Base-by-base conservation (phyloP, 2,113 vertebrate genomes). In the Microtus richardsoni region DNA sequence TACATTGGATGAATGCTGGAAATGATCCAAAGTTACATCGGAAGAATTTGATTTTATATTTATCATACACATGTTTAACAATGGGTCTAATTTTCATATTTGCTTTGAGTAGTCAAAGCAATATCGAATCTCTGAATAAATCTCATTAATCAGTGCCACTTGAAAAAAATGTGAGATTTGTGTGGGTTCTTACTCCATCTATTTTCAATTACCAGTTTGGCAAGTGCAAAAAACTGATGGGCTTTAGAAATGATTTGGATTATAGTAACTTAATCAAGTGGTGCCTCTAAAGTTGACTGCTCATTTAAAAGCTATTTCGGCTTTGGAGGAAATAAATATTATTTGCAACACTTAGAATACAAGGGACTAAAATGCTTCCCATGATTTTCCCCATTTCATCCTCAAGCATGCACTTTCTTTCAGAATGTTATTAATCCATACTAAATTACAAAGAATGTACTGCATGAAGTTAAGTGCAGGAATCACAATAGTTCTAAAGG, bases 211-310 rank as follows among this genome's bases (percentile, higher is more conserved):
- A 89, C 17, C 60, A 89, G 26, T 91, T 95, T 87, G 73, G 52
- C 89, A 96, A 93, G 87, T 95, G 83, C 83, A 62, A 95, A 95
- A 95, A 95, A 96, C 1, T 24, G 36, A 94, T 94, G 11, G 0
- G 54, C 92, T 84, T 94, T 97, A 89, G 87, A 94, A 83, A 89
- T 87, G 36, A 93, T 94, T 88, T 79, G 90, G 78, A 93, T 74
- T 88, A 36, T 44, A 73, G 33, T 49, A 89, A 83, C 33, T 93
- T 93, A 91, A 94, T 91, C 73, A 94, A 82, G 11, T 83, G 62
- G n/a, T 89, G 71, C 71, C 21, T 49, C 12, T 30, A 93, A 33
- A 64, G 39, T 47, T 92, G n/a, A 95, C 58, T 92, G 71, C 52
- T 95, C 39, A 88, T 92, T 86, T 66, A 89, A 28, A 88, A 89